phyloP scores from a whole-genome alignment of 2,888 invertebrate genomes.

The Priocnemis perturbator region DNA sequence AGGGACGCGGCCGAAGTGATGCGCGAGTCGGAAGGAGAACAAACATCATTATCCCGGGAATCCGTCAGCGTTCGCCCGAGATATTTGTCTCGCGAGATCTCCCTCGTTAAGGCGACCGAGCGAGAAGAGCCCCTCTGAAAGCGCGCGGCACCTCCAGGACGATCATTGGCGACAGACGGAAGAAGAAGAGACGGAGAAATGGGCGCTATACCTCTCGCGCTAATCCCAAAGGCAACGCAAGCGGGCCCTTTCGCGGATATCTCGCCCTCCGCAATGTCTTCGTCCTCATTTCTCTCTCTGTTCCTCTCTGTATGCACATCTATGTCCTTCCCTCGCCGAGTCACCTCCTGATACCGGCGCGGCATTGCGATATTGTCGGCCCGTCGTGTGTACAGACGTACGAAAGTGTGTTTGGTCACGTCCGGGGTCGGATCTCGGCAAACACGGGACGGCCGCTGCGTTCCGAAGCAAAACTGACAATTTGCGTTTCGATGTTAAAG shows the following conservation, averaged over 20 bases:
- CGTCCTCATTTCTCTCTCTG: not conserved
- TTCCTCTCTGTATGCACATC: not conserved
- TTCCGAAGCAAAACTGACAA: no score
- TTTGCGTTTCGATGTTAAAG: no score
- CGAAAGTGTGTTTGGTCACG: conserved; percentile 9
- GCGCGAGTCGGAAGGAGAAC: conserved; percentile 14
- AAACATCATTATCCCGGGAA: conserved; percentile 54
- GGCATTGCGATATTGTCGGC: no score
- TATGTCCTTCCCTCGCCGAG: not conserved
- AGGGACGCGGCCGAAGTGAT: not conserved
- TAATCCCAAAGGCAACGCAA: conserved; percentile 40
- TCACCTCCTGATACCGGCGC: not conserved
- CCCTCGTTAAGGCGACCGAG: conserved; percentile 46
- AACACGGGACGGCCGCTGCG: no score
- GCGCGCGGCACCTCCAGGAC: not conserved
- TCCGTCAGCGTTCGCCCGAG: conserved; percentile 41
- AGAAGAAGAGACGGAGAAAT: conserved; percentile 28
- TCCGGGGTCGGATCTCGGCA: not conserved
- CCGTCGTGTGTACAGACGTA: not conserved
- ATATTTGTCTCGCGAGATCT: conserved; percentile 44
- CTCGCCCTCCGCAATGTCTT: not conserved
- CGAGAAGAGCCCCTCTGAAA: conserved; percentile 9
- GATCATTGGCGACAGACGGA: conserved; percentile 15
- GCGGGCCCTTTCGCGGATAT: conserved; percentile 27
- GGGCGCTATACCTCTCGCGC: conserved; percentile 19